Percentiles rank a stretch among this genome's conserved stretches.
These are phyloP conservation scores for Globodera rostochiensis DNA, from an alignment of 1,140 invertebrate genomes.

Conservation along the genomic window DNA sequence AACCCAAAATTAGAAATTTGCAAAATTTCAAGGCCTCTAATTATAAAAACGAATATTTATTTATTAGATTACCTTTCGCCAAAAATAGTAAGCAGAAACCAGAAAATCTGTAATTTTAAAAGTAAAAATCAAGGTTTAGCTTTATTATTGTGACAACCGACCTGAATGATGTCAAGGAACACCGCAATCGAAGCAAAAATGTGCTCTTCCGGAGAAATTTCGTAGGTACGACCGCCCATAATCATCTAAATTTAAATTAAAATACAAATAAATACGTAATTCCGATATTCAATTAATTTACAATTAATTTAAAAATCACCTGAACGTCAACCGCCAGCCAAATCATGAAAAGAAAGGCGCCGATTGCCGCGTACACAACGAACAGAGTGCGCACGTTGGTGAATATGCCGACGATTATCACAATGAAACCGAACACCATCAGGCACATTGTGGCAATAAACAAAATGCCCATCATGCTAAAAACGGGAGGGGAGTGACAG, in stretches of 20 bases:
- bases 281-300: neutral
- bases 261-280: neutral
- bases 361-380: conserved; percentile 57
- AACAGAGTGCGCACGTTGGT: conserved; percentile 42
- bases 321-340: conserved; percentile 75
- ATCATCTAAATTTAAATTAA: conserved; percentile 66
- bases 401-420: conserved; percentile 34
- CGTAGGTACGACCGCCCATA: conserved; percentile 73
- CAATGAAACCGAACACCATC: conserved; percentile 56
- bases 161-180: conserved; percentile 66
- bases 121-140: no score
- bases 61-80: conserved; percentile 37
- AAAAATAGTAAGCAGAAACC: conserved; percentile 54
- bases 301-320: no score
- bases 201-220: conserved; percentile 73
- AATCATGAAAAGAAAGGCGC: conserved; percentile 64
- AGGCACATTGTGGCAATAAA: conserved; percentile 62
- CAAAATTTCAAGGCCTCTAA: no score
- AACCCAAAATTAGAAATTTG: no score
- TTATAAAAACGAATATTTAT: neutral
- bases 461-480: conserved; percentile 58
- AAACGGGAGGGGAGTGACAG: neutral
- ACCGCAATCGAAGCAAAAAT: conserved; percentile 73
- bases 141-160: neutral
- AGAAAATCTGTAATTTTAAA: conserved; percentile 56